Percentiles rank a stretch among this genome's conserved stretches.
Conservation (phyloP, 2,113 vertebrate species). For the Salvator merianae region DNA sequence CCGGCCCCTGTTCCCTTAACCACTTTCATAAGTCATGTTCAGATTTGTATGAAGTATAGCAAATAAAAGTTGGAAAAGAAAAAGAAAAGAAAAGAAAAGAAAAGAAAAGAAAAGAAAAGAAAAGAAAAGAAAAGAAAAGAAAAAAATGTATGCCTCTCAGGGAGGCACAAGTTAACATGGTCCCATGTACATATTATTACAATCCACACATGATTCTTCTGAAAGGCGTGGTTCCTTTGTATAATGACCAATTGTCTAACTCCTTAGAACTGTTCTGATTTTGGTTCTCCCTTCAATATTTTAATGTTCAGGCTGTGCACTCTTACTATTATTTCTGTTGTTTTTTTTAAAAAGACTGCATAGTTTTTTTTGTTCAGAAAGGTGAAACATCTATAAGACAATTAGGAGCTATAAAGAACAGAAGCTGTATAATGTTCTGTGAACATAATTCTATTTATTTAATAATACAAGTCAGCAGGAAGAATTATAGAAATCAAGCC, state of each 20-base stretch:
- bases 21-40: no score
- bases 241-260: background rate
- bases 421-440: background rate
- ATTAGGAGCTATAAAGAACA: background rate
- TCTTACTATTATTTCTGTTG: background rate
- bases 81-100: no score
- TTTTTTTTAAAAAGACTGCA: no score
- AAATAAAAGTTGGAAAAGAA: no score
- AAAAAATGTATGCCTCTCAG: no score
- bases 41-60: no score
- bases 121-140: no score
- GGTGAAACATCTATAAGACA: background rate
- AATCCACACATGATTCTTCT: background rate
- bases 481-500: slow-evolving; percentile 8
- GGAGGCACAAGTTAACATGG: background rate
- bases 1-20: no score
- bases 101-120: no score
- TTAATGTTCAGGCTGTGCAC: background rate
- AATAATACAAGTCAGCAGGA: background rate
- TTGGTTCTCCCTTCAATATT: background rate
- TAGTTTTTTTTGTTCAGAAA: no score
- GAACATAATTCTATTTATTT: background rate
- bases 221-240: background rate
- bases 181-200: background rate
- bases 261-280: background rate